Percentiles rank a stretch among this genome's conserved stretches.
These are phyloP conservation scores for Rousettus madagascariensis DNA, from an alignment of 2,797 vertebrate species.

Conservation along the genomic window DNA sequence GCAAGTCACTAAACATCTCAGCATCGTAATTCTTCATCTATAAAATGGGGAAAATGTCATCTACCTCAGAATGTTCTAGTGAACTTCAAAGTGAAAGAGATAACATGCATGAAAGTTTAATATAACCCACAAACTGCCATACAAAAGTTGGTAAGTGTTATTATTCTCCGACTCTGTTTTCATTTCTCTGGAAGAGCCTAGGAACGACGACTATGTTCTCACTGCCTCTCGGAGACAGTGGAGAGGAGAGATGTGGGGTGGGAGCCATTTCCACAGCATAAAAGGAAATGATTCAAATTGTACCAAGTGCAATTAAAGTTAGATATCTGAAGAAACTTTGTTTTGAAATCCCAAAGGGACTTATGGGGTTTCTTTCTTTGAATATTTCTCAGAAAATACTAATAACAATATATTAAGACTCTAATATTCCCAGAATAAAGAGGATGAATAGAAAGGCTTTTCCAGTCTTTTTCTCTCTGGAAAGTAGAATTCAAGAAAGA, in stretches of 20 bases:
- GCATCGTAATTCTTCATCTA: neutral
- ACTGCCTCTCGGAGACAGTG: neutral
- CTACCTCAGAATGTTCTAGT: neutral
- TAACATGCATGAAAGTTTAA: rapidly evolving
- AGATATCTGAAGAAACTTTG: constrained; percentile 58
- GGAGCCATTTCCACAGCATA: constrained; percentile 33
- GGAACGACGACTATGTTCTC: neutral
- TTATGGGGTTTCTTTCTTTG: constrained; percentile 48
- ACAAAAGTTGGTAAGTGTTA: no score
- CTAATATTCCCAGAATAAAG: constrained; percentile 50
- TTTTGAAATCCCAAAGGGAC: constrained; percentile 58
- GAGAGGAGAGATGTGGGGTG: neutral
- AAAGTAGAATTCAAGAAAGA: constrained; percentile 39
- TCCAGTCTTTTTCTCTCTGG: neutral
- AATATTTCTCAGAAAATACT: constrained; percentile 65
- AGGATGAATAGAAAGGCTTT: neutral
- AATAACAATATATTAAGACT: constrained; percentile 54
- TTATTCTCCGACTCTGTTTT: neutral
- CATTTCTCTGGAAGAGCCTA: neutral
- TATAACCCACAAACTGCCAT: rapidly evolving
- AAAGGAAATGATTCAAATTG: constrained; percentile 55
- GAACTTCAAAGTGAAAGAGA: neutral
- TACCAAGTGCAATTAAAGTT: constrained; percentile 66
- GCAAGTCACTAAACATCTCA: neutral
- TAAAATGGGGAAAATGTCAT: neutral